phyloP scores from a whole-genome alignment of 2,888 invertebrate species.

The Branchipolynoe longqiensis region DNA sequence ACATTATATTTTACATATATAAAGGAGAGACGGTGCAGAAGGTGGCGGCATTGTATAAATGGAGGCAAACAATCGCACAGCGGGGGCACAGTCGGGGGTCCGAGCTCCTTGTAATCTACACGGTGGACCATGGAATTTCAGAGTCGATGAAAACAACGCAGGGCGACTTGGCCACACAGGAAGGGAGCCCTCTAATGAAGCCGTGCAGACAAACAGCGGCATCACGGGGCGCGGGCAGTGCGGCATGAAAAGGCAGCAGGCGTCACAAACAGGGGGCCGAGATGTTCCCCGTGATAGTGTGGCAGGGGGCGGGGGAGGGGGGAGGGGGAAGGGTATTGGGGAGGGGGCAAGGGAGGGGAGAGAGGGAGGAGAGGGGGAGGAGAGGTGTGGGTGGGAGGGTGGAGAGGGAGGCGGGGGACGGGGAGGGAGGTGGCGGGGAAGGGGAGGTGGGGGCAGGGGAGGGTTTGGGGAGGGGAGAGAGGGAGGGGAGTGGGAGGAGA shows the following conservation, averaged over 20 bases:
- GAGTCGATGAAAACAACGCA: neutral
- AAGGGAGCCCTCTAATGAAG: slow-evolving; percentile 50
- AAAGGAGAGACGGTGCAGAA: too few species aligned
- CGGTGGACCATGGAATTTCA: slow-evolving; percentile 27
- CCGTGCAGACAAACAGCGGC: neutral
- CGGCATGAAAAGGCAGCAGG: slow-evolving; percentile 46
- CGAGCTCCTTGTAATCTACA: slow-evolving; percentile 22
- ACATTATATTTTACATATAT: too few species aligned
- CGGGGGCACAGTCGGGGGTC: slow-evolving; percentile 9
- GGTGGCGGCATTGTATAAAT: neutral
- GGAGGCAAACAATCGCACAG: slow-evolving; percentile 46
- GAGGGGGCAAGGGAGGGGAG: neutral
- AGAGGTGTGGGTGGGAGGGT: too few species aligned
- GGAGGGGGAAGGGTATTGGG: too few species aligned
- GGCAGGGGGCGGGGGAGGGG: neutral
- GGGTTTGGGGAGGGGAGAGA: neutral
- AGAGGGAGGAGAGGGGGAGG: neutral
- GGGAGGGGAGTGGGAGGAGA: too few species aligned
- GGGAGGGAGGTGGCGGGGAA: neutral
- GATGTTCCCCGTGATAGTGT: neutral
- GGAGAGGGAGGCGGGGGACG: too few species aligned
- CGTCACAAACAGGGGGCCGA: slow-evolving; percentile 21
- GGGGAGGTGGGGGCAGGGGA: neutral
- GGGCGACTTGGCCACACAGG: slow-evolving; percentile 23
- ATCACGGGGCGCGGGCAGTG: neutral